Percentiles rank a stretch among this genome's conserved stretches.
phyloP scores from a whole-genome alignment of 2,797 vertebrate species.

The Micrastur ruficollis region DNA sequence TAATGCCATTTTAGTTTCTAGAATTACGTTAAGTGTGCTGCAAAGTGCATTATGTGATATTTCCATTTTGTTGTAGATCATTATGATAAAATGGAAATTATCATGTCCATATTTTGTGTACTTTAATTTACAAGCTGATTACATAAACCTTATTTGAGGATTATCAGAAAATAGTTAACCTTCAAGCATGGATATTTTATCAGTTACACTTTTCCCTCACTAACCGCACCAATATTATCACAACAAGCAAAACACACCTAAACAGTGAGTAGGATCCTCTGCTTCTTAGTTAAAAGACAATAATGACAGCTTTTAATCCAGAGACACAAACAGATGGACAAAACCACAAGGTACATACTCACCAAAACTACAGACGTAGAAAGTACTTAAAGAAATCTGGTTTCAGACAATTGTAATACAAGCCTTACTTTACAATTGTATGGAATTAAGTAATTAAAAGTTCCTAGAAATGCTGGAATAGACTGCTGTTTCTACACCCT shows the following conservation, averaged over 20 bases:
- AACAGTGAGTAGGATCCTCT: background rate
- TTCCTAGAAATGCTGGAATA: background rate
- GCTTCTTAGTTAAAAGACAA: background rate
- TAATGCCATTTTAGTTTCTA: slow-evolving; percentile 73
- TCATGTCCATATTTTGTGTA: slow-evolving; percentile 31
- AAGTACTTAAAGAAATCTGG: background rate
- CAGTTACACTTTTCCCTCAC: background rate
- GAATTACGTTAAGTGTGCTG: slow-evolving; percentile 75
- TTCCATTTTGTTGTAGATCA: slow-evolving; percentile 61
- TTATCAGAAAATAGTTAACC: slow-evolving; percentile 56
- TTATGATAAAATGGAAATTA: slow-evolving; percentile 61
- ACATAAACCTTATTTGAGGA: slow-evolving; percentile 53
- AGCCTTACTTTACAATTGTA: background rate
- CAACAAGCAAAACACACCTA: background rate
- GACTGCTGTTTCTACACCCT: background rate
- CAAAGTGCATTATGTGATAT: slow-evolving; percentile 69
- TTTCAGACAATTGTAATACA: background rate
- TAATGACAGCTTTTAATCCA: background rate
- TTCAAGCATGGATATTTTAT: slow-evolving; percentile 10
- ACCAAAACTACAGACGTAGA: background rate
- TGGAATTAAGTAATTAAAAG: background rate
- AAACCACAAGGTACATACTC: background rate
- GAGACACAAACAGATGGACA: background rate
- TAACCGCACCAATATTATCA: background rate
- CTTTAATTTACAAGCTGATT: slow-evolving; percentile 71